Base-by-base conservation (phyloP, 2,113 vertebrate species). In the Cyprinodon brontotheroides region DNA sequence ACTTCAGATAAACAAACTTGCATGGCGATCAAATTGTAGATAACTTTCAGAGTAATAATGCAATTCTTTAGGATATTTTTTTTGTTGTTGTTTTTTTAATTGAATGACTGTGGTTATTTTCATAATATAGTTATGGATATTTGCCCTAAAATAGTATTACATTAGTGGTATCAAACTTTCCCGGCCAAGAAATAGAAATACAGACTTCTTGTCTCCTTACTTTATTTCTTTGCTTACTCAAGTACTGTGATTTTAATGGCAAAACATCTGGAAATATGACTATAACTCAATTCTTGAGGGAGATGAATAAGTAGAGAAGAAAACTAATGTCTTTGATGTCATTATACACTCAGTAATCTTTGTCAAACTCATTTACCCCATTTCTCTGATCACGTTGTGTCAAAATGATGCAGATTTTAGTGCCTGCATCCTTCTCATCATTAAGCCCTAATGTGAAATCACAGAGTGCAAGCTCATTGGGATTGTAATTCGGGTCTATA, bases 301-400 rank as follows among this genome's bases (percentile, higher is more conserved):
- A 84, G 65, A 79, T 13, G 11, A 65, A 84, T 60, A 75, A 87
- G 78, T 77, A 84, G 70, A 70, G 29, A 66, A 50, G 29, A 78
- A 68, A 80, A 75, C 69, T 79, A 22, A 66, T 61, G 50, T 68
- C 70, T 89, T 87, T 82, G 74, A 89, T 86, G 78, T 85, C 64
- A 85, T 87, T 82, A 83, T 62, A 74, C 79, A 81, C 70, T n/a
- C 61, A 83, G 68, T 85, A 72, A 82, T 82, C 64, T 84, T 40
- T 80, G 76, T 90, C 82, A 90, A 90, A 89, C 70, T 82, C 69
- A 81, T 78, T 89, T 66, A 66, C 41, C 40, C 20, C 77, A 84
- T 83, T 88, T 84, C 68, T 86, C 70, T 74, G 74, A 85, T 84
- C 77, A 78, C 66, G 65, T 73, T 74, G 63, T 81, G 79, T 88